Base-by-base conservation (phyloP, 2,888 invertebrate species). In the Papilio gigon region DNA sequence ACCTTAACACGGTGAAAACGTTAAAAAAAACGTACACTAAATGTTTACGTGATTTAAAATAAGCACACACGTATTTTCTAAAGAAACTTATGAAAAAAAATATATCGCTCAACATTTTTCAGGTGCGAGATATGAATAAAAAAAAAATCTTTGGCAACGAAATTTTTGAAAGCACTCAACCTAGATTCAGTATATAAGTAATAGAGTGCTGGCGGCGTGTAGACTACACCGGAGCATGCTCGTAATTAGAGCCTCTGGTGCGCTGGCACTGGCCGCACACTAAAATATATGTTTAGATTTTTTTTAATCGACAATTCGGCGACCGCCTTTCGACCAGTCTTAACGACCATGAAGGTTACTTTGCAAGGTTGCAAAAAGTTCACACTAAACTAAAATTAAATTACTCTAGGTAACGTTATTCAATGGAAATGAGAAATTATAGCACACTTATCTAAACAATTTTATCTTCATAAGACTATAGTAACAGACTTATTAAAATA, bases 131-230 rank as follows among this genome's bases (percentile, higher is more conserved):
- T 40, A 68, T 60, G 64, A 64, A 59, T 63, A 58, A 63, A 67
- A 50, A n/a, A n/a, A 66, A 65, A 68, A 68, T 68, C 68, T 68
- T 68, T 68, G 68, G 68, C 68, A 64, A 68, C 64, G 59, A 68
- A 68, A 63, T 65, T 68, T n/a, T 68, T 65, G 50, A 68, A 68
- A 68, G 64, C 64, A 64, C 68, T 68, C 59, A 65, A 65, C 68
- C 68, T 59, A 68, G 40, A 65, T 68, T 42, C 64, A 20, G 60
- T 50, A 59, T 60, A 65, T 68, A 68, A n/a, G 64, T 68, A 68
- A 68, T 59, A 59, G 44, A 60, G 59, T 68, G 59, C 67, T 53
- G 47, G 35, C 47, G 68, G 35, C 59, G 68, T 68, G 67, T 67
- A 67, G 60, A 40, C 61, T 63, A 63, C 62, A 58, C 56, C 42